Percentiles rank a stretch among this genome's conserved stretches.
Conservation (phyloP, 2,113 vertebrate species). For the Pterocles orientalis region DNA sequence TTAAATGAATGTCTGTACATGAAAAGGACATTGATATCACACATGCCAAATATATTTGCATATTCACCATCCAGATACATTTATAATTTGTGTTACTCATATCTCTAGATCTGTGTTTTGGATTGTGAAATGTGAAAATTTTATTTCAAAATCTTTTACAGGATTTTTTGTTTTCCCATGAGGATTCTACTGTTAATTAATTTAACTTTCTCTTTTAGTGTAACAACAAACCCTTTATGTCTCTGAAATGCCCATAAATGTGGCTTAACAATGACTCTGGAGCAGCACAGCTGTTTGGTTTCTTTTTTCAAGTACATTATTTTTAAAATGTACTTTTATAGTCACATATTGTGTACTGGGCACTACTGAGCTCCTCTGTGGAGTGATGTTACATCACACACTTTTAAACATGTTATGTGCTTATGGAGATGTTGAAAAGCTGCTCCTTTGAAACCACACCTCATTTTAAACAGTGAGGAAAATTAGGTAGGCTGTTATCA, state of each 20-base stretch:
- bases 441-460: slow-evolving; percentile 11
- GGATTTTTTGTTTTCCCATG: not conserved
- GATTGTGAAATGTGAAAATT: not conserved
- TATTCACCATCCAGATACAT: not conserved
- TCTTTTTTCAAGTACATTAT: not conserved
- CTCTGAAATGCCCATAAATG: not conserved
- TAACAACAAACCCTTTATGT: not conserved
- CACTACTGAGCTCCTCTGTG: not conserved
- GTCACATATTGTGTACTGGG: not conserved
- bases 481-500: not conserved
- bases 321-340: not conserved
- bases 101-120: not conserved
- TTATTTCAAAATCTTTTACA: not conserved
- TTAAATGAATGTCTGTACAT: not conserved
- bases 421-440: not conserved
- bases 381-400: not conserved
- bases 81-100: not conserved
- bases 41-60: not conserved
- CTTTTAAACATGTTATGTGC: not conserved
- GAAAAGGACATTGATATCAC: not conserved
- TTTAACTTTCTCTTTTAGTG: not conserved
- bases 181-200: not conserved
- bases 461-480: not conserved
- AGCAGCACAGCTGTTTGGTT: not conserved
- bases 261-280: not conserved